Percentiles rank a stretch among this genome's conserved stretches.
phyloP scores from a whole-genome alignment of 2,113 vertebrate species.

The Bettongia penicillata region DNA sequence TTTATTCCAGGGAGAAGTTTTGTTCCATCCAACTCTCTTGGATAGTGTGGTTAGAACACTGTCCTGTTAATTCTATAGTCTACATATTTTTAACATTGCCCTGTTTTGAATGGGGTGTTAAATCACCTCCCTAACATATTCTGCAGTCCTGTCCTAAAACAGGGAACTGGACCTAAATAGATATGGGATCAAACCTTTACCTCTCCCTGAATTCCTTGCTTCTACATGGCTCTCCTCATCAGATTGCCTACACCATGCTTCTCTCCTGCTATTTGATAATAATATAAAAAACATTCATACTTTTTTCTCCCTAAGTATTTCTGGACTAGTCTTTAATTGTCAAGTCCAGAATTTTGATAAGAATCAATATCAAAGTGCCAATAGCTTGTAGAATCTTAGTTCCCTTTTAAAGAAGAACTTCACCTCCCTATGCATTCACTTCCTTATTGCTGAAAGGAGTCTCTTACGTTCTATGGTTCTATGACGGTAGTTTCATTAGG shows the following conservation, averaged over 20 bases:
- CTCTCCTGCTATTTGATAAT: not conserved
- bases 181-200: not conserved
- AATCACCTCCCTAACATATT: not conserved
- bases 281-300: not conserved
- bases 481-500: not conserved
- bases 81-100: not conserved
- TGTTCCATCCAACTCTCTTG: not conserved
- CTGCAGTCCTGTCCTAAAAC: not conserved
- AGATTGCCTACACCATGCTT: not conserved
- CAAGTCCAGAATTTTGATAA: not conserved
- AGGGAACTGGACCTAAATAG: not conserved
- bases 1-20: not conserved
- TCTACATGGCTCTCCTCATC: not conserved
- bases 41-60: not conserved
- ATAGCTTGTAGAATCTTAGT: not conserved
- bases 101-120: not conserved
- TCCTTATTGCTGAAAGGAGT: not conserved
- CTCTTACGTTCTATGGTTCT: not conserved
- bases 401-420: not conserved
- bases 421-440: not conserved
- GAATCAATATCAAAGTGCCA: not conserved
- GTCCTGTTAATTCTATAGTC: not conserved
- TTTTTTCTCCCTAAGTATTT: not conserved
- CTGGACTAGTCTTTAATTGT: not conserved
- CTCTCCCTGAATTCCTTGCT: not conserved